Evolutionary conservation across 2,113 vertebrate genomes (phyloP), one percentile per base, ranked within the genome.

Genomic region (Hippoglossus stenolepis): DNA sequence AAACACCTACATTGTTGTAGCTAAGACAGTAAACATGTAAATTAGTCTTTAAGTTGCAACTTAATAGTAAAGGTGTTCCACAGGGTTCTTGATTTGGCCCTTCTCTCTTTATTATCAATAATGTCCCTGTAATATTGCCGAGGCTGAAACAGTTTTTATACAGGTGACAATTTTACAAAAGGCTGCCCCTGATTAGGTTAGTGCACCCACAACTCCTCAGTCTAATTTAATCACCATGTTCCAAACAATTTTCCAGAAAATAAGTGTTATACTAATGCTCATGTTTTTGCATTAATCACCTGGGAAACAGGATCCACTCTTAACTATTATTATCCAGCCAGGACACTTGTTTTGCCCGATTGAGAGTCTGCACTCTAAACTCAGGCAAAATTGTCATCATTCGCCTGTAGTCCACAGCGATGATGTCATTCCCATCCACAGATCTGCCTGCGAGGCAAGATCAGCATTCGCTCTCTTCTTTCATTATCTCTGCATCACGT

Each of bases 391-490:
- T 53, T 13, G 35, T 75, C 43, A 66, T 70, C 49, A 23, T 58
- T 4, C 5, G 69, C 70, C 53, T 45, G 70, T 45, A 59, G 68
- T 66, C 64, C 63, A 73, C 70, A 71, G 65, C 49, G 51, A 8
- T 79, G 80, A 84, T 83, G 75, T 83, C 77, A 79, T 81, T 69
- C 61, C 35, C 31, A 47, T 75, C 45, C 45, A 70, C 63, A 66
- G 73, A 77, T 79, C 70, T 78, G 67, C 74, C 71, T 57, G 35
- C 58, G 12, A 73, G 75, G 79, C 70, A n/a, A 26, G 54, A 75
- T 81, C 49, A 73, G 64, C 74, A 61, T 70, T 87, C 56, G 56
- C 60, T 56, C 58, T 61, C 65, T 67, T 67, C 59, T 58, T 63
- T 68, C 13, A 56, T 65, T 80, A 77, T 53, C 61, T 72, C 64